Conservation (phyloP, 2,113 vertebrate species). For the Chaetorhynchus papuensis region DNA sequence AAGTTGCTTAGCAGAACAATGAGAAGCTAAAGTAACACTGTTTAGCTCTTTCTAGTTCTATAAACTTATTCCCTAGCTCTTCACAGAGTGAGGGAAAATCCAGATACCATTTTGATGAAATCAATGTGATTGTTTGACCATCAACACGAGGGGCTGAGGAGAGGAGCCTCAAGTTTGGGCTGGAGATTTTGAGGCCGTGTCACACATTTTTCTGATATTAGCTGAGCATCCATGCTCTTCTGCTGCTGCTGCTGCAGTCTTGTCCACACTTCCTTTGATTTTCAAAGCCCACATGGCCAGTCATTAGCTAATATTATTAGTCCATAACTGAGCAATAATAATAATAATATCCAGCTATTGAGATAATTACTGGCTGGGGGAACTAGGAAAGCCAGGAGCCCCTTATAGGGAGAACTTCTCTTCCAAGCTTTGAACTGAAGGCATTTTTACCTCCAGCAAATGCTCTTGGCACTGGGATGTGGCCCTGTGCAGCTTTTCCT, state of each 20-base stretch:
- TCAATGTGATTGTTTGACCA: background rate
- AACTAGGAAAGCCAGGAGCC: background rate
- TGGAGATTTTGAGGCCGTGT: background rate
- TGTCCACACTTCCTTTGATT: background rate
- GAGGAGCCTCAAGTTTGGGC: background rate
- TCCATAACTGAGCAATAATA: background rate
- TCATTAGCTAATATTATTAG: background rate
- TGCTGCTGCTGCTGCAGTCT: background rate
- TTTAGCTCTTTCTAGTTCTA: background rate
- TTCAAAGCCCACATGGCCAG: background rate
- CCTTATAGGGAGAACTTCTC: background rate
- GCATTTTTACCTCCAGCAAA: background rate
- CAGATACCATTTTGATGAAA: background rate
- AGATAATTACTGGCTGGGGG: background rate
- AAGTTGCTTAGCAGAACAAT: background rate
- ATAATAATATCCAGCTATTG: background rate
- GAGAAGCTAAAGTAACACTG: background rate
- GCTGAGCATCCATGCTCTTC: background rate
- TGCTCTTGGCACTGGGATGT: background rate
- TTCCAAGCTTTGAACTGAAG: background rate
- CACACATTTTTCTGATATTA: accelerated
- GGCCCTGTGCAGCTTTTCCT: background rate
- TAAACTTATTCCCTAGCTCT: background rate
- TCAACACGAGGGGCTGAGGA: background rate
- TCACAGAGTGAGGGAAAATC: background rate